phyloP scores from a whole-genome alignment of 1,140 invertebrate genomes.

The Calycopis cecrops region DNA sequence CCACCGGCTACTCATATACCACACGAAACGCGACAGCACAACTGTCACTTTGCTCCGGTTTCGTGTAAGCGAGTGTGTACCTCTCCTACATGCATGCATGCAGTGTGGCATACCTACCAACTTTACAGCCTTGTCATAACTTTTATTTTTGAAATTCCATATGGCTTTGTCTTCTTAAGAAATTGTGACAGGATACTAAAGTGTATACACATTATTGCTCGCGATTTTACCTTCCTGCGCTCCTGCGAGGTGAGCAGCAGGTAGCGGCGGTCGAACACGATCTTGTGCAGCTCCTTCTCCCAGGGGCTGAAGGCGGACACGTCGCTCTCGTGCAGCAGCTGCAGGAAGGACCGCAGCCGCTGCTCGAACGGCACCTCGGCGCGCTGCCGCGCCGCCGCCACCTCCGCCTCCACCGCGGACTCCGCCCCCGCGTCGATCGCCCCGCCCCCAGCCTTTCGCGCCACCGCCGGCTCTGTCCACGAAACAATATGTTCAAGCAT shows the following conservation, averaged over 20 bases:
- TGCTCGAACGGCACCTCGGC: conserved; percentile 95
- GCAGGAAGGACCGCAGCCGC: conserved; percentile 94
- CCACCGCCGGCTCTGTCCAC: not conserved
- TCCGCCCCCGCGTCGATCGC: conserved; percentile 73
- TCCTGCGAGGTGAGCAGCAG: conserved; percentile 96
- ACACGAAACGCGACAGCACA: too few relatives aligned
- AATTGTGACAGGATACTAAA: too few relatives aligned
- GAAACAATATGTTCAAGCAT: too few relatives aligned
- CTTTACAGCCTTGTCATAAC: too few relatives aligned
- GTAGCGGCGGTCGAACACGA: conserved; percentile 98
- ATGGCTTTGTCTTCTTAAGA: too few relatives aligned
- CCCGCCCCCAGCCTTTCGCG: conserved; percentile 18
- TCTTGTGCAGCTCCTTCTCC: conserved; percentile 99
- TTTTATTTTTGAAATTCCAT: too few relatives aligned
- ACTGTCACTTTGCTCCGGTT: too few relatives aligned
- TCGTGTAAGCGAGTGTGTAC: too few relatives aligned
- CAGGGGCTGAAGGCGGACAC: conserved; percentile 99
- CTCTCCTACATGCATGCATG: too few relatives aligned
- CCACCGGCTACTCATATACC: too few relatives aligned
- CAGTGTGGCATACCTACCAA: too few relatives aligned
- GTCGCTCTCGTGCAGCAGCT: conserved; percentile 98
- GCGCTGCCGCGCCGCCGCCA: conserved; percentile 94
- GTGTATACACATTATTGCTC: too few relatives aligned
- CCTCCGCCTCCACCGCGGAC: conserved; percentile 96
- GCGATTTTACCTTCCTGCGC: conserved; percentile 88